Conservation (phyloP, 2,888 invertebrate species). For the Troilus luridus region DNA sequence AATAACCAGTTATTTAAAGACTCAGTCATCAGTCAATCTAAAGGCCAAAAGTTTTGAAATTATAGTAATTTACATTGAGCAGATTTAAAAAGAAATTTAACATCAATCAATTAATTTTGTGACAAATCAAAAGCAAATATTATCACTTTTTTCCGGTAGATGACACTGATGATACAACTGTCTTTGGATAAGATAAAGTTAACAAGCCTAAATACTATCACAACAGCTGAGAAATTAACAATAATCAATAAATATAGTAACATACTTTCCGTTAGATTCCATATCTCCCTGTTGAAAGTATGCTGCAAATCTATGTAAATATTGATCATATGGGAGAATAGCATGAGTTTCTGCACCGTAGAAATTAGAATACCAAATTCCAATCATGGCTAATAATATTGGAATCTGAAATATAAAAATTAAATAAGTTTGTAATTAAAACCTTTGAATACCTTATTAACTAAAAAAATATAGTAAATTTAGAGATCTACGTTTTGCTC, state of each 20-base stretch:
- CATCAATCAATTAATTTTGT: neutral
- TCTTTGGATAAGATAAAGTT: neutral
- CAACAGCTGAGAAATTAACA: neutral
- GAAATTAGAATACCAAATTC: conserved; percentile 96
- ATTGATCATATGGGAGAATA: conserved; percentile 97
- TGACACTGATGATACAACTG: neutral
- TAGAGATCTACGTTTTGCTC: conserved; percentile 85
- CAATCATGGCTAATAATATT: conserved; percentile 91
- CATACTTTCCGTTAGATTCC: conserved; percentile 98
- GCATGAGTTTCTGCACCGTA: conserved; percentile 96
- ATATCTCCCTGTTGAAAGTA: conserved; percentile 99
- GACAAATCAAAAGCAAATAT: neutral
- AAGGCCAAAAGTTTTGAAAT: no score
- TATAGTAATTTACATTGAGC: no score
- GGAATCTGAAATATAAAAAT: conserved; percentile 79
- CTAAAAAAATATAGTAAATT: neutral
- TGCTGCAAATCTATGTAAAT: conserved; percentile 97
- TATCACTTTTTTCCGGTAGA: neutral
- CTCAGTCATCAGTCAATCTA: no score
- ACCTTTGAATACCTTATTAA: neutral
- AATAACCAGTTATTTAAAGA: no score
- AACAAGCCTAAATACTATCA: neutral
- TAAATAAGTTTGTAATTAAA: neutral
- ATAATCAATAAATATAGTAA: conserved; percentile 64
- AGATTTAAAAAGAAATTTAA: no score